Conservation (phyloP, 1,140 invertebrate species). For the Leptopilina clavipes region DNA sequence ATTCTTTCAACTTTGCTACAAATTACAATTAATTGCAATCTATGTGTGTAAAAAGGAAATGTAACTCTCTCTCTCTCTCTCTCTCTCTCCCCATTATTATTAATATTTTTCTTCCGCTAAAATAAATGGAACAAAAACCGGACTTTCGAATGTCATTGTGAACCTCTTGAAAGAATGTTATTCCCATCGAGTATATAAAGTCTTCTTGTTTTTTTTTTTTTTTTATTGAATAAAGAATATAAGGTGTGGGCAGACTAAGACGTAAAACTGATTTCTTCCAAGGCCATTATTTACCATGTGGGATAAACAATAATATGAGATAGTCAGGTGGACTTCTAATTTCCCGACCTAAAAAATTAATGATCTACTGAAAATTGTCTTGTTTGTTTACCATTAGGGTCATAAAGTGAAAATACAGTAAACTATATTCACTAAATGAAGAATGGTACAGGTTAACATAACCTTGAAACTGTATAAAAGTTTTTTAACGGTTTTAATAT, state of each 20-base stretch:
- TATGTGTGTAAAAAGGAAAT: neutral
- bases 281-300: neutral
- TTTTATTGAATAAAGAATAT: conserved; percentile 10
- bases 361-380: neutral
- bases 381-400: neutral
- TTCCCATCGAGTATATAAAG: conserved; percentile 16
- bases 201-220: neutral
- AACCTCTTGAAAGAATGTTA: neutral
- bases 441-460: no score
- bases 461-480: no score
- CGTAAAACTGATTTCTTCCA: conserved; percentile 6
- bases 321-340: conserved; percentile 5
- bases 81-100: neutral
- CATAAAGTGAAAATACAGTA: neutral
- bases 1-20: no score
- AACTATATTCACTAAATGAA: no score
- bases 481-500: no score
- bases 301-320: conserved; percentile 8
- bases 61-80: neutral
- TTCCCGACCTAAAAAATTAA: conserved; percentile 3
- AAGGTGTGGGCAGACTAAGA: neutral
- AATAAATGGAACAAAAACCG: conserved; percentile 2
- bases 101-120: neutral
- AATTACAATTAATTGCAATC: no score
- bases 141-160: neutral